Evolutionary conservation across 2,888 invertebrate genomes (phyloP).

Genomic region (Brachyptera putata): DNA sequence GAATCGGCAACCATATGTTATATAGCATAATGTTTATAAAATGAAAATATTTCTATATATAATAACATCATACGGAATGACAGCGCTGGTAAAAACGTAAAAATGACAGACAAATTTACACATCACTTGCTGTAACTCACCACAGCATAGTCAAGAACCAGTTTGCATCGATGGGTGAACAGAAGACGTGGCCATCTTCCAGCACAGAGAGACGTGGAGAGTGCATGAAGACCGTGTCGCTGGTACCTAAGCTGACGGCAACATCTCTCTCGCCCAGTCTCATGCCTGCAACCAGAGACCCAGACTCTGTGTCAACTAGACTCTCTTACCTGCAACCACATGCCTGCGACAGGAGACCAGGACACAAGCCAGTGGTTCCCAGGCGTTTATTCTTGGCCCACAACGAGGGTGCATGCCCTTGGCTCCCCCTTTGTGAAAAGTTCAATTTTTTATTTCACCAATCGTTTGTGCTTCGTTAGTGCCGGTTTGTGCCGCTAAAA

Average conservation of each 20-base stretch:
- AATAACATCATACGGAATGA: too few relatives aligned
- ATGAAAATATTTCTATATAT: too few relatives aligned
- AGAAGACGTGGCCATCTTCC: constrained; percentile 78
- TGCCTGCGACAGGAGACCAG: not conserved
- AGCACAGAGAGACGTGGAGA: constrained; percentile 57
- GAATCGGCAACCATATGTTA: too few relatives aligned
- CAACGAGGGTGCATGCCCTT: too few relatives aligned
- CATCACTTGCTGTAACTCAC: constrained; percentile 47
- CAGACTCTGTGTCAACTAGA: not conserved
- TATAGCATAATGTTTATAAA: too few relatives aligned
- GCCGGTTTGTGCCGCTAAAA: too few relatives aligned
- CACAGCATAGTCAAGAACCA: constrained; percentile 88
- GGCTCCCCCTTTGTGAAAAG: too few relatives aligned
- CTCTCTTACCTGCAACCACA: too few relatives aligned
- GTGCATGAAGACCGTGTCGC: constrained; percentile 85
- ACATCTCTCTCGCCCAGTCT: constrained; percentile 74
- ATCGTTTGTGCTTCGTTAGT: too few relatives aligned
- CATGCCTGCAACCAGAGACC: constrained; percentile 62
- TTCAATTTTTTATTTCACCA: too few relatives aligned
- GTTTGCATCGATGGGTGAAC: constrained; percentile 73
- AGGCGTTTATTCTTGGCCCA: not conserved
- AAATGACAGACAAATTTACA: not conserved
- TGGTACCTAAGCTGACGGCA: constrained; percentile 87
- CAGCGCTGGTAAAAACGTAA: too few relatives aligned
- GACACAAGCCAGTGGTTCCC: not conserved